phyloP scores from a whole-genome alignment of 2,113 vertebrate species.

The Lathamus discolor region DNA sequence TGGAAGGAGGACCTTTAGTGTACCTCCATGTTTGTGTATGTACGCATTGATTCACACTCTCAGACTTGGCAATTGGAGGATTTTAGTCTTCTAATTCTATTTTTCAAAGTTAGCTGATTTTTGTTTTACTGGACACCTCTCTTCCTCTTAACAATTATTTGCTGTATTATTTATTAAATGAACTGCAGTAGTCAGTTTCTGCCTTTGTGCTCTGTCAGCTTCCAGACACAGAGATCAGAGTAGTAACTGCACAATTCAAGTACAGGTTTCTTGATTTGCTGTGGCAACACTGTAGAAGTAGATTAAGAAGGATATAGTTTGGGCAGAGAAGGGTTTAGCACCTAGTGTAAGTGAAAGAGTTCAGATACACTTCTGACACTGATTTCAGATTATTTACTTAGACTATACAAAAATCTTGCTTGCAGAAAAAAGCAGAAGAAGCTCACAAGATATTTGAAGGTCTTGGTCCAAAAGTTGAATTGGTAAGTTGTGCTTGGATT shows the following conservation, averaged over 20 bases:
- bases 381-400: not conserved
- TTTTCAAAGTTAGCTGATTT: not conserved
- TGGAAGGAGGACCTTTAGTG: not conserved
- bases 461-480: conserved; percentile 94
- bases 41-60: not conserved
- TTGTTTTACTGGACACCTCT: not conserved
- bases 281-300: not conserved
- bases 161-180: not conserved
- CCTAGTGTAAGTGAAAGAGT: not conserved
- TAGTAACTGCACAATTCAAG: not conserved
- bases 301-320: not conserved
- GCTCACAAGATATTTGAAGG: conserved; percentile 99
- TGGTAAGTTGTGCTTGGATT: conserved; percentile 79
- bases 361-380: not conserved
- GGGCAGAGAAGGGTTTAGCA: not conserved
- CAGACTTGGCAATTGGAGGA: not conserved
- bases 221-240: not conserved
- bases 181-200: not conserved
- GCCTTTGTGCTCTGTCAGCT: not conserved
- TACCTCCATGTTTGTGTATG: not conserved
- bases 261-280: not conserved
- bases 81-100: not conserved
- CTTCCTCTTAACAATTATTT: not conserved
- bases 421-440: conserved; percentile 98
- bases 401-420: conserved; percentile 21